These are phyloP conservation scores for Coptodon rendalli DNA, from an alignment of 2,113 vertebrate genomes.

Conservation along the genomic window DNA sequence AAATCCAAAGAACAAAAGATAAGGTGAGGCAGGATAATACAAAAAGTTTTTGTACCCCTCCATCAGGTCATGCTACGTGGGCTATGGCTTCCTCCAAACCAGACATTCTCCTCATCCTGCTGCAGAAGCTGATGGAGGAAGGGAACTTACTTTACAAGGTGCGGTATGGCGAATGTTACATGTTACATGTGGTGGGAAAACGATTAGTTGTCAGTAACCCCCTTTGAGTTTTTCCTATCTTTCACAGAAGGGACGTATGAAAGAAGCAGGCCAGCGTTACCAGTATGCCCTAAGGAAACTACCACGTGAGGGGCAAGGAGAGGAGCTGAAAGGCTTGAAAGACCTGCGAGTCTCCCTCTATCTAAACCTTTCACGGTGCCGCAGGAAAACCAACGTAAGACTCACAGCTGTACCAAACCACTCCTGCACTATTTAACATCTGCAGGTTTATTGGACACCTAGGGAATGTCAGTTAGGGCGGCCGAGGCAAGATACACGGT, in stretches of 20 bases:
- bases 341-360: conserved; percentile 92
- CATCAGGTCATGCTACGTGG: conserved; percentile 95
- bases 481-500: not conserved
- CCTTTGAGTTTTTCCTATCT: not conserved
- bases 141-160: conserved; percentile 96
- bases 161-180: not conserved
- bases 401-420: conserved; percentile 5
- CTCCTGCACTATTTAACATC: conserved; percentile 44
- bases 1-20: not conserved
- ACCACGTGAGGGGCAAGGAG: conserved; percentile 88
- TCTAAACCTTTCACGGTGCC: conserved; percentile 92
- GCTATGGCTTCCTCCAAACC: conserved; percentile 99
- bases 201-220: not conserved
- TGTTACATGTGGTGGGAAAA: not conserved
- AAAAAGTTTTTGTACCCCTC: conserved; percentile 17
- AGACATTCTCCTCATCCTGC: conserved; percentile 93
- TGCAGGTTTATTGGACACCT: conserved; percentile 9
- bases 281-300: conserved; percentile 94
- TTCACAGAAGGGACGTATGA: conserved; percentile 95
- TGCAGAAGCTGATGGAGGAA: conserved; percentile 98
- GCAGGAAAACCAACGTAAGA: conserved; percentile 95
- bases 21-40: not conserved
- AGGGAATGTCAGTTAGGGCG: not conserved
- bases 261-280: conserved; percentile 94
- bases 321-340: conserved; percentile 89